A percentile compares a stretch with the other conserved stretches of the same genome.
phyloP scores from a whole-genome alignment of 2,888 invertebrate species.

The Reticulitermes lucifugus region DNA sequence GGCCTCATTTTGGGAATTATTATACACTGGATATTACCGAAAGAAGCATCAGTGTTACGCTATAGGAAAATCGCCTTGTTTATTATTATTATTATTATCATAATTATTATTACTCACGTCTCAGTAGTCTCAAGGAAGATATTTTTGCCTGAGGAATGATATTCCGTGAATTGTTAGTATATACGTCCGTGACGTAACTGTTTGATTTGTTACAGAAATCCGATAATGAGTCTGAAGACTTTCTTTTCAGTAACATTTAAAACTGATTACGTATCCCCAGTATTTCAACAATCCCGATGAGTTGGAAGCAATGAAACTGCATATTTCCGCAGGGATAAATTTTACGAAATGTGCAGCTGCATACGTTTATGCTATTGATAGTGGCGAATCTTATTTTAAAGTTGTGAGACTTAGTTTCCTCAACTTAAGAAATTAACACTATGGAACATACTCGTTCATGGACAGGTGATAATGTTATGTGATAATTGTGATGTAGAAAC shows the following conservation, averaged over 20 bases:
- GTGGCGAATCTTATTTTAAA: neutral
- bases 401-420: neutral
- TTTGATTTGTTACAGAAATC: neutral
- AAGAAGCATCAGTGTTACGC: too few species aligned
- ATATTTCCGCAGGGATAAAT: neutral
- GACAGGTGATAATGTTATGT: too few species aligned
- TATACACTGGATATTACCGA: too few species aligned
- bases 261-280: neutral
- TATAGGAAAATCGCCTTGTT: too few species aligned
- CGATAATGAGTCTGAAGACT: neutral
- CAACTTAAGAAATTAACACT: too few species aligned
- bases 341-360: neutral
- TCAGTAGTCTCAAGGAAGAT: too few species aligned
- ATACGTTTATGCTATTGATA: neutral
- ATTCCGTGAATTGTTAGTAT: neutral
- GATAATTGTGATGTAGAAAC: too few species aligned
- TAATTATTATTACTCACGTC: too few species aligned
- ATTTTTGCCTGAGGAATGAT: neutral
- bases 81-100: too few species aligned
- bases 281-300: neutral
- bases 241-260: slow-evolving; percentile 11
- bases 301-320: neutral
- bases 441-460: too few species aligned
- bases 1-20: too few species aligned
- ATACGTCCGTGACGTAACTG: neutral